Base-by-base conservation (phyloP, 2,797 vertebrate species). In the Diplodus puntazzo region DNA sequence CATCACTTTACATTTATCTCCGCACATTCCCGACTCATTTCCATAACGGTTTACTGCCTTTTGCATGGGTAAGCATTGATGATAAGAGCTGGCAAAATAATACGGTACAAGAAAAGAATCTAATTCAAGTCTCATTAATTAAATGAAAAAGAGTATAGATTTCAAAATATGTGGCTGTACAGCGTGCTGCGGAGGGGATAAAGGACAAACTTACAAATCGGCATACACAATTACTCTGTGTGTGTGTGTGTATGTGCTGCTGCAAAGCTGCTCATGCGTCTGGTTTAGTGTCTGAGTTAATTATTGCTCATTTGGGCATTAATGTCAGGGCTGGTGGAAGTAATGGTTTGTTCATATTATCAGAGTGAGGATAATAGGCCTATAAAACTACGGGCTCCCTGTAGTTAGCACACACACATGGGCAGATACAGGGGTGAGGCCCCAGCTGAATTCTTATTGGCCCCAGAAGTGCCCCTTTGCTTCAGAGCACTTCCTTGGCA, bases 311-410 rank as follows among this genome's bases (percentile, higher is more conserved):
- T 92, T 90, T 91, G 81, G 73, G 75, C 75, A 77, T 92, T 91
- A 85, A 88, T 93, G 89, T 88, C 88, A 90, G 72, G 76, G 77
- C 77, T 77, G 77, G 69, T 85, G 77, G 86, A 77, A 93, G 85
- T 87, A 86, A 92, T 89, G 83, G 88, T 92, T 90, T 93, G 85
- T 89, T 92, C 88, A 90, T 87, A 86, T 90, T 89, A 87, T 85
- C 75, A 71, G 71, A 77, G 69, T 84, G 85, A 83, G 66, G 82
- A 90, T 92, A 92, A 94, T 90, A 73, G 81, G 78, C 78, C 79
- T 70, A 85, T 91, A 91, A 92, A 91, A 84, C 72, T 52, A 66
- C 70, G 52, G 61, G 39, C 57, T 88, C 67, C 42, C 68, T 80
- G 54, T 85, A 80, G 80, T 82, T 82, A 75, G 79, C 73, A 84